These are phyloP conservation scores for Pogonognathellus flavescens DNA, from an alignment of 1,140 invertebrate genomes.

Conservation along the genomic window DNA sequence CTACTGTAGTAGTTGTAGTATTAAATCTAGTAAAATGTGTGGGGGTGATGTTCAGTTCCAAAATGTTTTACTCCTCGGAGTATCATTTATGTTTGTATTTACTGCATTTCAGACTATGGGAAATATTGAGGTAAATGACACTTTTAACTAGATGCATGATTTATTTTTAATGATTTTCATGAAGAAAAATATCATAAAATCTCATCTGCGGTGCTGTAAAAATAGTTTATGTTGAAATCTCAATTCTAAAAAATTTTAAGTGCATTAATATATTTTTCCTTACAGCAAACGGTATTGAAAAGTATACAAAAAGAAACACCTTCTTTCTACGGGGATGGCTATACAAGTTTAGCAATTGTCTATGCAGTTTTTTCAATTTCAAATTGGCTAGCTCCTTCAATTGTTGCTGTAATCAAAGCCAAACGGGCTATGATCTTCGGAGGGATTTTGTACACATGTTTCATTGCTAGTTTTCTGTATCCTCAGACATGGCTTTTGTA, in stretches of 20 bases:
- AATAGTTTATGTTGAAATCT: too few species aligned
- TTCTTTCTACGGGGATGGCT: slow-evolving; percentile 86
- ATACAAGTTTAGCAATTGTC: slow-evolving; percentile 89
- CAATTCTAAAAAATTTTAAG: too few species aligned
- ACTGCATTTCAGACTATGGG: slow-evolving; percentile 66
- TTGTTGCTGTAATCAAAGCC: slow-evolving; percentile 86
- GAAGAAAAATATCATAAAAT: too few species aligned
- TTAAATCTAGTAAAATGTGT: background rate
- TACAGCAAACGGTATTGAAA: slow-evolving; percentile 88
- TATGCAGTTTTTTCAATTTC: slow-evolving; percentile 91
- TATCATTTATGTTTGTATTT: slow-evolving; percentile 66
- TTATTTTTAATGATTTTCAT: too few species aligned
- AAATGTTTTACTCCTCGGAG: slow-evolving; percentile 61
- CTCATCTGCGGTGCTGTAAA: too few species aligned
- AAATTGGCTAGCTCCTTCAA: slow-evolving; percentile 94
- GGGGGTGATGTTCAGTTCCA: slow-evolving; percentile 59
- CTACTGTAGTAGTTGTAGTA: background rate
- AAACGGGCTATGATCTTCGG: slow-evolving; percentile 88
- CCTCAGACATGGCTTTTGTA: slow-evolving; percentile 88
- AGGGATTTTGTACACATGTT: slow-evolving; percentile 75
- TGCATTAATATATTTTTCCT: slow-evolving; percentile 70
- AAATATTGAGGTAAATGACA: slow-evolving; percentile 59
- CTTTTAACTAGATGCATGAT: background rate
- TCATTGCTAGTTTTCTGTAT: slow-evolving; percentile 78
- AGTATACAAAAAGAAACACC: slow-evolving; percentile 84